Base-by-base conservation (phyloP, 1,140 invertebrate genomes). In the Drosophila pruinosa region DNA sequence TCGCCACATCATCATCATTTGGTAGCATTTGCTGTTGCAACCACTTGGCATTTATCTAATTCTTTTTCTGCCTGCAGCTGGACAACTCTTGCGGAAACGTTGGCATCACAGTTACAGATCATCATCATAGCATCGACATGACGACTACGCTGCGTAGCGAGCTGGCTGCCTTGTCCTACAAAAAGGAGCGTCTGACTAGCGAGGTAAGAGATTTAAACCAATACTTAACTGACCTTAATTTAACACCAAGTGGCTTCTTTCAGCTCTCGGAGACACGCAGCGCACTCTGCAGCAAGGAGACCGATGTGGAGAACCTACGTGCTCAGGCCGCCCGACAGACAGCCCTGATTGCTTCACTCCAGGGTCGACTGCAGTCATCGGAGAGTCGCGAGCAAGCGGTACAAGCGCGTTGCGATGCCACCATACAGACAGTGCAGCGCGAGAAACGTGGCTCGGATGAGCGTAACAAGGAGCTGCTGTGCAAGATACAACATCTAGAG, bases 321-420 rank as follows among this genome's bases (percentile, higher is more conserved):
- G 95, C 97, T 69, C 96, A 97, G 91, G 93, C 95, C 31, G 96
- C 96, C 0, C 91, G 96, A 31, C 95, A 97, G 90, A 95, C 95
- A 79, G 94, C 96, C 0, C 93, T 97, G 24, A 96, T 97, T 64
- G 93, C 93, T 4, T 96, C 95, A 0, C 92, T 97, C 14, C 95
- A 95, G 80, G 95, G 95, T 89, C 94, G 95, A 69, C 93, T 97
- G 39, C 95, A 96, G 92, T 95, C 96, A 69, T 89, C 95, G 15
- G 96, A 97, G 89, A 95, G 96, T 65, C 92, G 94, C 41, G 95
- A 96, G 88, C 92, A 95, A 53, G 93, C 93, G 75, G 90, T 96
- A 7, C 94, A 95, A 68, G 93, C 94, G 2, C 92, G 95, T 38
- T 94, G 93, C 36, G 96, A 97, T 72, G 93, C 94, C 52, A 94